Evolutionary conservation across 2,888 invertebrate species (phyloP).

Genomic region (Thecophora atra): DNA sequence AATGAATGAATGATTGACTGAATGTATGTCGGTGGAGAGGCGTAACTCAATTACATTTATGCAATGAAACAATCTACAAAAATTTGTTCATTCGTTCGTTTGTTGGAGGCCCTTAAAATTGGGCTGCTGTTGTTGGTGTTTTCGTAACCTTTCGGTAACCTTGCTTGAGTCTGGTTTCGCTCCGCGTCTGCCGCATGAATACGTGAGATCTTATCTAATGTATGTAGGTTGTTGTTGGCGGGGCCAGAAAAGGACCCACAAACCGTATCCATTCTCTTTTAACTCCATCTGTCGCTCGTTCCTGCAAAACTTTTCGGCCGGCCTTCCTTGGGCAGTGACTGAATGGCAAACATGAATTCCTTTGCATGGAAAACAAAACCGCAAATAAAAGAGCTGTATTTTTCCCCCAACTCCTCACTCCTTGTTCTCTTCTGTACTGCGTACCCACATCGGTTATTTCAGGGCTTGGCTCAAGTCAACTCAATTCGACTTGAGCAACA

Average conservation of each 20-base stretch:
- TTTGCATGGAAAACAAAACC: not conserved
- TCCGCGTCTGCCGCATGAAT: not conserved
- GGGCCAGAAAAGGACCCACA: not conserved
- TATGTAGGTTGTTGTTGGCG: not conserved
- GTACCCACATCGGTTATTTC: conserved; percentile 24
- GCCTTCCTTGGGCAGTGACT: not conserved
- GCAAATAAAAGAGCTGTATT: conserved; percentile 17
- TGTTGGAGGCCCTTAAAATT: conserved; percentile 44
- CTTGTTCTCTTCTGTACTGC: not conserved
- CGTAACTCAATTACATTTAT: conserved; percentile 49
- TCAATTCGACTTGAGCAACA: not conserved
- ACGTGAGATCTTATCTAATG: not conserved
- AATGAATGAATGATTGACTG: not conserved
- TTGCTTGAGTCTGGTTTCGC: conserved; percentile 12
- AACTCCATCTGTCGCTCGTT: too few relatives aligned
- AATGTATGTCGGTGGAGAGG: too few relatives aligned
- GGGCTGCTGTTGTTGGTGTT: conserved; percentile 2
- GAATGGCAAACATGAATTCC: not conserved
- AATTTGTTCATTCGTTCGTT: not conserved
- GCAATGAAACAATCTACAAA: conserved; percentile 37
- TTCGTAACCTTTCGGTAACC: conserved; percentile 16
- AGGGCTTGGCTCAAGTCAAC: conserved; percentile 18
- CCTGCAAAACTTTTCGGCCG: not conserved
- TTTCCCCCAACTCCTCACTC: not conserved
- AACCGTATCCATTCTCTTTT: not conserved